Percentiles rank a stretch among this genome's conserved stretches.
phyloP scores from a whole-genome alignment of 2,113 vertebrate species.

The Hippocampus zosterae region DNA sequence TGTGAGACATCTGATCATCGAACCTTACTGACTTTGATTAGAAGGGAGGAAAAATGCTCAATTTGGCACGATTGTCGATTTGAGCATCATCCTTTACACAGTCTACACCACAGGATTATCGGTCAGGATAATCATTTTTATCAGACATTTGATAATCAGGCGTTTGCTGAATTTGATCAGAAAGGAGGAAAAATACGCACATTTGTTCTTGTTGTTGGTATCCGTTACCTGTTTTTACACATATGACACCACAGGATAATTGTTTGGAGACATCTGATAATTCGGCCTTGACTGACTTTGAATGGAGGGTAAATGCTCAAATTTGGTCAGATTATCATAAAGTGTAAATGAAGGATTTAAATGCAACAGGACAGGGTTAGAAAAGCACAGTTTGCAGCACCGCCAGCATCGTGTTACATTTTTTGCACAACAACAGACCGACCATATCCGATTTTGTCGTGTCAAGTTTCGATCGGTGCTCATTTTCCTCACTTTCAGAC shows the following conservation, averaged over 20 bases:
- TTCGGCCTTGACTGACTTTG: not conserved
- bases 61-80: not conserved
- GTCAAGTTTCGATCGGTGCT: not conserved
- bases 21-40: not conserved
- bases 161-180: not conserved
- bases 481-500: not conserved
- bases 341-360: not conserved
- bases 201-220: not conserved
- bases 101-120: not conserved
- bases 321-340: not conserved
- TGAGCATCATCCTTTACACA: not conserved
- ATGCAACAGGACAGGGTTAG: slow-evolving; percentile 47
- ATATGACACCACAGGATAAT: not conserved
- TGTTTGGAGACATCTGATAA: not conserved
- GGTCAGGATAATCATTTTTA: not conserved
- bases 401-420: not conserved
- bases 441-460: not conserved
- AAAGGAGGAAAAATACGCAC: not conserved
- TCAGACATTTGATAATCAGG: not conserved
- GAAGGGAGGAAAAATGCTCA: not conserved
- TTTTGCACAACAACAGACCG: not conserved
- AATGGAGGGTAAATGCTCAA: not conserved
- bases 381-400: slow-evolving; percentile 58
- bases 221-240: no score
- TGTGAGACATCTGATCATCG: not conserved